A percentile compares a stretch with the other conserved stretches of the same genome.
Evolutionary conservation across 2,113 vertebrate genomes (phyloP).

Genomic region (Stigmatopora nigra): DNA sequence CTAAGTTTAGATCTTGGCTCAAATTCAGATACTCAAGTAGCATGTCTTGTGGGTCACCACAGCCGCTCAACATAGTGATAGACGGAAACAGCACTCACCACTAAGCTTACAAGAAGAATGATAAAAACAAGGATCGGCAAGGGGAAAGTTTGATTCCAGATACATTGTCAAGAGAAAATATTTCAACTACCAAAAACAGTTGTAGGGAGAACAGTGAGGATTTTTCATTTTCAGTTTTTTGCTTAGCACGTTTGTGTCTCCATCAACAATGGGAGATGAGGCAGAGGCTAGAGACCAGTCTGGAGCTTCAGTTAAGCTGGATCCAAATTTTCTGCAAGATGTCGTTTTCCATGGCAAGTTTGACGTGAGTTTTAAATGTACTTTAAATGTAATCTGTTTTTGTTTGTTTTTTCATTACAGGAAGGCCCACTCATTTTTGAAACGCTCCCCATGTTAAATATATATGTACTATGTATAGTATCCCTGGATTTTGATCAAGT

Average conservation of each 20-base stretch:
- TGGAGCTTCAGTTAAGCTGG: slow-evolving; percentile 24
- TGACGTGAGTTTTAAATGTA: slow-evolving; percentile 38
- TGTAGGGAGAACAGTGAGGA: slow-evolving; percentile 18
- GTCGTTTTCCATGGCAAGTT: slow-evolving; percentile 68
- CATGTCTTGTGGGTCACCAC: slow-evolving; percentile 49
- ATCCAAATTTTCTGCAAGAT: slow-evolving; percentile 57
- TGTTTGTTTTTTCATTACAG: not conserved
- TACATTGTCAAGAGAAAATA: slow-evolving; percentile 5
- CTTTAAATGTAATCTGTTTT: not conserved
- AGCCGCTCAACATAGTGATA: slow-evolving; percentile 33
- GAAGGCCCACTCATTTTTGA: not conserved
- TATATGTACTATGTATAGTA: too few relatives aligned
- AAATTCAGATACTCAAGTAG: slow-evolving; percentile 64
- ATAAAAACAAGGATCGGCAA: slow-evolving; percentile 14
- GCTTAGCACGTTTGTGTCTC: not conserved
- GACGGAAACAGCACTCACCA: slow-evolving; percentile 12
- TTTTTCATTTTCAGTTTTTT: not conserved
- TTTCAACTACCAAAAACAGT: slow-evolving; percentile 16
- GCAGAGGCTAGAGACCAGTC: slow-evolving; percentile 19
- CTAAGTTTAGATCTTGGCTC: slow-evolving; percentile 74
- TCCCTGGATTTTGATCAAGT: not conserved
- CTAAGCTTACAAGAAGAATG: slow-evolving; percentile 23
- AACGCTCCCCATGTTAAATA: too few relatives aligned
- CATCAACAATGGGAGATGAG: slow-evolving; percentile 55
- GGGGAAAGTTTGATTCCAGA: slow-evolving; percentile 1